Evolutionary conservation across 2,888 invertebrate species (phyloP).

Genomic region (Ophion obscuratus): DNA sequence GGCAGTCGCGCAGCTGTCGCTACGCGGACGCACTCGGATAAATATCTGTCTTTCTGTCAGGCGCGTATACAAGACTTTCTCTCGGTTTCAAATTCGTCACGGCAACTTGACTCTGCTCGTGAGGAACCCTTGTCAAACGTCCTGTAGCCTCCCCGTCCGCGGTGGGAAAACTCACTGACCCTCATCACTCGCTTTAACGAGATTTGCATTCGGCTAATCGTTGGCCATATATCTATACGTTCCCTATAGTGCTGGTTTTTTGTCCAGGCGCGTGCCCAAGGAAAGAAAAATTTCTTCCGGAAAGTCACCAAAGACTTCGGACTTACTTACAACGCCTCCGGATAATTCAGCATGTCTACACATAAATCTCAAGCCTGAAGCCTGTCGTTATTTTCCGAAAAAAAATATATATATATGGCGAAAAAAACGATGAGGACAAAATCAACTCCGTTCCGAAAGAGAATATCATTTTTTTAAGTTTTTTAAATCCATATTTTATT

Average conservation of each 20-base stretch:
- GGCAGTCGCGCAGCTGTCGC: conserved; percentile 49
- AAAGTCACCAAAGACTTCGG: neutral
- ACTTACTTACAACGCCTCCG: neutral
- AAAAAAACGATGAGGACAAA: too few relatives aligned
- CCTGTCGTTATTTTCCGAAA: neutral
- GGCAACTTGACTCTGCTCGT: conserved; percentile 54
- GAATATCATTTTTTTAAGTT: too few relatives aligned
- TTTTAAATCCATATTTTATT: too few relatives aligned
- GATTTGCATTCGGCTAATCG: conserved; percentile 62
- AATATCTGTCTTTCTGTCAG: conserved; percentile 52
- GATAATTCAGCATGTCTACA: too few relatives aligned
- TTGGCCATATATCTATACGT: conserved; percentile 38
- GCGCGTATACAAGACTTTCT: conserved; percentile 46
- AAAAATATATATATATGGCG: neutral
- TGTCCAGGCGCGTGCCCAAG: conserved; percentile 20
- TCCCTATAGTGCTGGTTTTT: conserved; percentile 27
- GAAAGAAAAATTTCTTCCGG: neutral
- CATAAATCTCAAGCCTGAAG: too few relatives aligned
- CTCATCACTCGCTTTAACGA: conserved; percentile 61
- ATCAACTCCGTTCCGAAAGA: too few relatives aligned
- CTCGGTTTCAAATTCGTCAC: conserved; percentile 55
- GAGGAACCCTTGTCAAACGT: conserved; percentile 56
- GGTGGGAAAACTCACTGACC: conserved; percentile 57
- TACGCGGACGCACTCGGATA: conserved; percentile 33
- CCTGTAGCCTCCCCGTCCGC: conserved; percentile 33